Conservation (phyloP, 2,888 invertebrate genomes). For the Anticlea derivata region DNA sequence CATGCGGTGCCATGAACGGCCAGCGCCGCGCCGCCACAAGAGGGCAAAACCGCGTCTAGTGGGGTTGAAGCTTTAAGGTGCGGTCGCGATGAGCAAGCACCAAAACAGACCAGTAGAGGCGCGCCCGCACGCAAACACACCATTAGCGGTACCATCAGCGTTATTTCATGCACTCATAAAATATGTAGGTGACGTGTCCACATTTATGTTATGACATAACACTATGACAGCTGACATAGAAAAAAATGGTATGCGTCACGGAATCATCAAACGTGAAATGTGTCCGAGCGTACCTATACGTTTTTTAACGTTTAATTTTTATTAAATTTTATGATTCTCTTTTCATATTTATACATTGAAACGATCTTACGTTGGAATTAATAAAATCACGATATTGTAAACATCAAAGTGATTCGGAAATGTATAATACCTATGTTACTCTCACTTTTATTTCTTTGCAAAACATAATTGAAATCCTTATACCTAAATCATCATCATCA, state of each 20-base stretch:
- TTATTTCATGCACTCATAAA: conserved; percentile 71
- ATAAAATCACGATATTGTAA: conserved; percentile 23
- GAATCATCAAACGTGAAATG: conserved; percentile 55
- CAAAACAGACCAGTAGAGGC: conserved; percentile 49
- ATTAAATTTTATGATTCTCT: conserved; percentile 23
- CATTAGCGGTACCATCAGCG: conserved; percentile 63
- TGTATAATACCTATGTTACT: too few relatives aligned
- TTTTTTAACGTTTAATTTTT: conserved; percentile 24
- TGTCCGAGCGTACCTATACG: conserved; percentile 33
- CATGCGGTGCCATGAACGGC: too few relatives aligned
- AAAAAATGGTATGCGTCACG: conserved; percentile 55
- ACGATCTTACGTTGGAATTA: not conserved
- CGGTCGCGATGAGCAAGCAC: conserved; percentile 46
- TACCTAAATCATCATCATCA: too few relatives aligned
- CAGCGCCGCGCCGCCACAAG: too few relatives aligned
- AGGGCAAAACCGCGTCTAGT: too few relatives aligned
- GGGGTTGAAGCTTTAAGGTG: too few relatives aligned
- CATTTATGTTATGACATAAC: conserved; percentile 68
- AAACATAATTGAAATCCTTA: too few relatives aligned
- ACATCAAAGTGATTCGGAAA: conserved; percentile 26
- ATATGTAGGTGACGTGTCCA: conserved; percentile 71
- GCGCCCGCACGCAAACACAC: conserved; percentile 72
- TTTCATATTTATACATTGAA: conserved; percentile 17
- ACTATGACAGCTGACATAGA: conserved; percentile 60
- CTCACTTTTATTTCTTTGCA: too few relatives aligned